Evolutionary conservation across 2,113 vertebrate species (phyloP).

Genomic region (Channa maculata): DNA sequence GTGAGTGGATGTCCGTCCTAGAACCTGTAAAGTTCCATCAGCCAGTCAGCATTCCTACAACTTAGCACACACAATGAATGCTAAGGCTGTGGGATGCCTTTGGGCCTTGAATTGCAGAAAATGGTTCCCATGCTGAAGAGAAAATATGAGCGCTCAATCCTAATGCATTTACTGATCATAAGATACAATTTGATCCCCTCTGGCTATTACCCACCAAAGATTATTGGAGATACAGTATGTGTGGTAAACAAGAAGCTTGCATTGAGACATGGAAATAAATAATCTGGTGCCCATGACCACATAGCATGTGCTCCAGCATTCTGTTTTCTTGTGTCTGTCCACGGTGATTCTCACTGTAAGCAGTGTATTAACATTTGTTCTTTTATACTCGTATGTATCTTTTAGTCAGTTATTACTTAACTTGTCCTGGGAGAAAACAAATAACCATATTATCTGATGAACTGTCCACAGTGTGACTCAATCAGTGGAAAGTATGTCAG

Average conservation of each 20-base stretch:
- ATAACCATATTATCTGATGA: conserved; percentile 83
- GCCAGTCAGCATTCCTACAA: conserved; percentile 74
- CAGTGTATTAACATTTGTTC: conserved; percentile 63
- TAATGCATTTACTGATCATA: conserved; percentile 32
- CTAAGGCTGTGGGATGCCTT: conserved; percentile 47
- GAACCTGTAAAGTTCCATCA: conserved; percentile 65
- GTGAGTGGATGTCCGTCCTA: conserved; percentile 83
- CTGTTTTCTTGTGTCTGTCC: conserved; percentile 40
- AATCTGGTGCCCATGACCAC: not conserved
- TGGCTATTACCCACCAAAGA: conserved; percentile 10
- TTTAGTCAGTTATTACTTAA: conserved; percentile 81
- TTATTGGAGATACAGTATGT: conserved; percentile 40
- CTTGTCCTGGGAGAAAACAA: conserved; percentile 80
- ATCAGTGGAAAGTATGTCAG: conserved; percentile 78
- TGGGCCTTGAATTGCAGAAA: conserved; percentile 45
- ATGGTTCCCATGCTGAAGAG: conserved; percentile 29
- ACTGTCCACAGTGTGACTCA: conserved; percentile 77
- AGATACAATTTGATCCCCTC: conserved; percentile 25
- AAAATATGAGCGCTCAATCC: conserved; percentile 32
- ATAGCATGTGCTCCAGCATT: not conserved
- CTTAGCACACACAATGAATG: conserved; percentile 62
- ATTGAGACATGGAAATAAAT: conserved; percentile 27
- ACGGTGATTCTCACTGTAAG: conserved; percentile 56
- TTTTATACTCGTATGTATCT: conserved; percentile 67
- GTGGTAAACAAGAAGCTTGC: conserved; percentile 14